Conservation (phyloP, 2,888 invertebrate species). For the Apomyelois bistriatella region DNA sequence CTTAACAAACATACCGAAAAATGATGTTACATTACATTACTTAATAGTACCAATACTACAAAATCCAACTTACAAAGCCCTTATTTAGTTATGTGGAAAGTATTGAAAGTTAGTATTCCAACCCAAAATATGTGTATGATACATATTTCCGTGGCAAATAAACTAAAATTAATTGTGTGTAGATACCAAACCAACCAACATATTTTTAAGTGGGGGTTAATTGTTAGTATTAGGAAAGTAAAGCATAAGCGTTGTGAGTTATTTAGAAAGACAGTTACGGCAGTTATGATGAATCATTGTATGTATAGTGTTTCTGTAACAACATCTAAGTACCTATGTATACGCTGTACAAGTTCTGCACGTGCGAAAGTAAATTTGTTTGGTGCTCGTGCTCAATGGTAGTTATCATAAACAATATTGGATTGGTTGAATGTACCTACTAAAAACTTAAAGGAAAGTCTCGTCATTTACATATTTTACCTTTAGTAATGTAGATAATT, state of each 20-base stretch:
- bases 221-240: not conserved
- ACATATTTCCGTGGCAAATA: not conserved
- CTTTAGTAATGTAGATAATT: no score
- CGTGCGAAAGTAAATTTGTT: no score
- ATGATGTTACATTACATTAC: no score
- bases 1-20: no score
- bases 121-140: not conserved
- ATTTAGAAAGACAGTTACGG: constrained; percentile 1
- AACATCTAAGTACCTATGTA: not conserved
- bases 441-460: no score
- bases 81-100: not conserved
- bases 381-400: no score
- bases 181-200: not conserved
- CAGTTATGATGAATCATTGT: constrained; percentile 3
- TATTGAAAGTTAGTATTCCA: constrained; percentile 13
- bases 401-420: not conserved
- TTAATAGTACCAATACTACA: no score
- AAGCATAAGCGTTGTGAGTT: constrained; percentile 6
- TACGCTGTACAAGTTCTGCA: no score
- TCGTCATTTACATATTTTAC: no score
- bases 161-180: not conserved
- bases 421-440: not conserved
- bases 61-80: not conserved
- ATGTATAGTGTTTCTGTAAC: not conserved
- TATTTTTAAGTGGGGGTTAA: not conserved